Evolutionary conservation across 1,140 invertebrate genomes (phyloP), one percentile per base, ranked within the genome.

Genomic region (Philaenus spumarius): DNA sequence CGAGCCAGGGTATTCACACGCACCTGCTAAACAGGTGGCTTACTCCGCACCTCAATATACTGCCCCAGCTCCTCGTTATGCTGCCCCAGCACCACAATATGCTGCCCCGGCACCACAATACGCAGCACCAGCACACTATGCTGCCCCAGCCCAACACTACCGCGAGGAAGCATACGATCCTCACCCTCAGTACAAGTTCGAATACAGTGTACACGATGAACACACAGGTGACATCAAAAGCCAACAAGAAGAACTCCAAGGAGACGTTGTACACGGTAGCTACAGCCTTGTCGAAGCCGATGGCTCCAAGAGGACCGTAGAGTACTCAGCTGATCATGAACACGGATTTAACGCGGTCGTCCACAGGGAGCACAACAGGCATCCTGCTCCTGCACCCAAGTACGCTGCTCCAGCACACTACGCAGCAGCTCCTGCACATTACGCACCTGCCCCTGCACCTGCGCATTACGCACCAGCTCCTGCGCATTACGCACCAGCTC

Each of bases 291-390:
- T 77, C n/a, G 74, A 78, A 46, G 70, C 76, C 6, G 74, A 71
- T 52, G 77, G 77, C 2, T 69, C 70, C 57, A 66, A 77, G 17
- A 70, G 77, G 45, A 69, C 69, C 22, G 86, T 89, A 68, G 81
- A 81, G 0, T 72, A 79, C 60, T 88, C 82, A 22, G 85, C 87
- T 45, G 83, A 85, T 70, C 82, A 82, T 60, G 84, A 86, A 68
- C 78, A 79, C 67, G 79, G 80, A n/a, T 78, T 79, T 24, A 70
- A 75, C 57, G 77, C 77, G 58, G 69, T 72, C 50, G 75, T 76
- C 48, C 48, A 51, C 12, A 30, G 30, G 22, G 48, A 51, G 15
- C 17, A 40, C 39, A 26, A 22, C 24, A 24, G 30, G 12, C 22
- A 30, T 9, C 26, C 26, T 30, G 26, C 26, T 4, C 9, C 26